Evolutionary conservation across 2,888 invertebrate genomes (phyloP).

Genomic region (Papilio gigon): DNA sequence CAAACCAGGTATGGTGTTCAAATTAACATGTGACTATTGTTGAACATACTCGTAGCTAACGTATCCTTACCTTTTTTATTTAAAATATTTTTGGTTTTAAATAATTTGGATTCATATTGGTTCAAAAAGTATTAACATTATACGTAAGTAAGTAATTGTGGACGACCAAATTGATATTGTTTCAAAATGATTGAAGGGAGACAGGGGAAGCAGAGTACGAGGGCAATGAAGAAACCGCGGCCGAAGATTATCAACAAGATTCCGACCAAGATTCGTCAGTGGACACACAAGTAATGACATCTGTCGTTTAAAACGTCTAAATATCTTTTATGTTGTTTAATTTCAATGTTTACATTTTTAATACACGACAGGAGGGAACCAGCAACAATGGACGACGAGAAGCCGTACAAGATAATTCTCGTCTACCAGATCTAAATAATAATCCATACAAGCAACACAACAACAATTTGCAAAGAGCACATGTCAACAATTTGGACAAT

Average conservation of each 20-base stretch:
- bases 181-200: conserved; percentile 50
- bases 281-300: conserved; percentile 49
- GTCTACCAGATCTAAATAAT: conserved; percentile 33
- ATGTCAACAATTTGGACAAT: conserved; percentile 33
- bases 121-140: too few species aligned
- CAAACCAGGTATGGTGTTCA: conserved; percentile 31
- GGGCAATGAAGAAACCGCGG: conserved; percentile 50
- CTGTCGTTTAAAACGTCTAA: not conserved
- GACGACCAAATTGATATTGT: not conserved
- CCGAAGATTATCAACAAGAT: conserved; percentile 51
- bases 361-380: conserved; percentile 13
- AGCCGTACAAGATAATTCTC: conserved; percentile 28
- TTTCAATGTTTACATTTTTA: not conserved
- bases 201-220: conserved; percentile 60
- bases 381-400: conserved; percentile 25
- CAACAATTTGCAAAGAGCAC: conserved; percentile 26
- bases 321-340: not conserved
- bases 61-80: too few species aligned
- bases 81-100: not conserved
- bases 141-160: too few species aligned
- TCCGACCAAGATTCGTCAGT: conserved; percentile 49
- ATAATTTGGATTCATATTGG: not conserved
- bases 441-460: conserved; percentile 34
- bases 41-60: not conserved
- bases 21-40: not conserved